Base-by-base conservation (phyloP, 1,140 invertebrate species). In the Cephus cinctus region DNA sequence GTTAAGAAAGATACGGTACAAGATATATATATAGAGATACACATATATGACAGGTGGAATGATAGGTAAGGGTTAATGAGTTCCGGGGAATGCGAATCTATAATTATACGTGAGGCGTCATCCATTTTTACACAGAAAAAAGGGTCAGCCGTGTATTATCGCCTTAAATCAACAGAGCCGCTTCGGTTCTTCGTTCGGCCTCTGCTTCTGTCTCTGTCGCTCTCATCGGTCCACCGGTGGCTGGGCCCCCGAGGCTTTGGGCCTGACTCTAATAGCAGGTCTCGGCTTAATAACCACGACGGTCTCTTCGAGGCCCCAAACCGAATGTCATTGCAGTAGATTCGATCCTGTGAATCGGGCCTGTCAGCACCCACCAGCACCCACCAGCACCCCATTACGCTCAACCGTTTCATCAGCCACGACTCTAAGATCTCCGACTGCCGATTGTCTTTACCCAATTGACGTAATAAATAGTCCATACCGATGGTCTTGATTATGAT, bases 161-260 rank as follows among this genome's bases (percentile, higher is more conserved):
- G 61, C 65, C 65, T 72, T 68, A 65, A 72, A 73, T 69, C 69
- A 73, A 73, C 71, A 72, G 67, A 69, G 62, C 63, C 67, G 61
- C 57, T 61, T 53, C 54, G 59, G 52, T 53, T 54, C 57, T 61
- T 53, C 54, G 59, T 52, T 53, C 54, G 52, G 53, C 53, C 57
- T 50, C 20, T 19, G 14, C 20, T 20, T 20, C 2, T 14, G 15
- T 14, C 32, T 32, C 15, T 30, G 39, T 27, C 31, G 43, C 20
- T 14, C n/a, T n/a, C n/a, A n/a, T n/a, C n/a, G n/a, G n/a, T n/a
- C n/a, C n/a, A n/a, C n/a, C 11, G 27, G 19, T 15, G 36, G 45
- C 39, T 36, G 22, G 25, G 1, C 36, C 22, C 14, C 15, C 9
- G 15, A 38, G 42, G n/a, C n/a, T n/a, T n/a, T n/a, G n/a, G n/a